Percentiles rank a stretch among this genome's conserved stretches.
Conservation (phyloP, 1,140 invertebrate genomes). For the Zaprionus africanus region DNA sequence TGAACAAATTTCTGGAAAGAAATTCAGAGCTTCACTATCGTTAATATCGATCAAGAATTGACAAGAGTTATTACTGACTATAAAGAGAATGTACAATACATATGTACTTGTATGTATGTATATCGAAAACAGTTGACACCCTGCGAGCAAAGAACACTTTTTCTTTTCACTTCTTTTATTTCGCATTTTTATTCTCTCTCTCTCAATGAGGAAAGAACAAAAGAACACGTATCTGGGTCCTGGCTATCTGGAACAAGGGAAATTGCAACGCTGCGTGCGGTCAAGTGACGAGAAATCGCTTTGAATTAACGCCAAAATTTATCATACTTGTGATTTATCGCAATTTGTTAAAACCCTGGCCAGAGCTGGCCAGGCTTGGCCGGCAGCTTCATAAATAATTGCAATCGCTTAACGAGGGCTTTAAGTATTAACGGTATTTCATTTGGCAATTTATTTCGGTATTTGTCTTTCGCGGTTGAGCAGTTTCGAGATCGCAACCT, state of each 20-base stretch:
- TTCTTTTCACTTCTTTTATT: not conserved
- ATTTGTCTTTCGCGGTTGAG: constrained; percentile 25
- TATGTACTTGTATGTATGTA: too few relatives aligned
- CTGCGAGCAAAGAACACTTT: not conserved
- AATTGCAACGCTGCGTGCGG: constrained; percentile 37
- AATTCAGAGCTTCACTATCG: not conserved
- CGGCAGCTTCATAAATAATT: constrained; percentile 30
- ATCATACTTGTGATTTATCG: constrained; percentile 45
- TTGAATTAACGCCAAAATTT: constrained; percentile 41
- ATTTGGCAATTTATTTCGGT: constrained; percentile 29
- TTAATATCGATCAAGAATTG: not conserved
- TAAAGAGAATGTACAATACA: not conserved
- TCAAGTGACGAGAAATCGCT: constrained; percentile 35
- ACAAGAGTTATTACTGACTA: not conserved
- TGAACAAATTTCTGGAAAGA: not conserved
- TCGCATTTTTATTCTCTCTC: not conserved
- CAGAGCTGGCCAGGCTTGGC: not conserved
- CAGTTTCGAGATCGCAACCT: constrained; percentile 30
- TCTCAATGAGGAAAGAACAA: not conserved
- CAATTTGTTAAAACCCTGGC: constrained; percentile 32
- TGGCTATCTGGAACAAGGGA: not conserved
- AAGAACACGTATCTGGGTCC: constrained; percentile 2
- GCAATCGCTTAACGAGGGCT: constrained; percentile 30
- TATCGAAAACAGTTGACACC: too few relatives aligned
- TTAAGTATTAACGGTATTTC: constrained; percentile 31